These are phyloP conservation scores for Galago senegalensis DNA, from an alignment of 2,797 vertebrate species.

Conservation along the genomic window DNA sequence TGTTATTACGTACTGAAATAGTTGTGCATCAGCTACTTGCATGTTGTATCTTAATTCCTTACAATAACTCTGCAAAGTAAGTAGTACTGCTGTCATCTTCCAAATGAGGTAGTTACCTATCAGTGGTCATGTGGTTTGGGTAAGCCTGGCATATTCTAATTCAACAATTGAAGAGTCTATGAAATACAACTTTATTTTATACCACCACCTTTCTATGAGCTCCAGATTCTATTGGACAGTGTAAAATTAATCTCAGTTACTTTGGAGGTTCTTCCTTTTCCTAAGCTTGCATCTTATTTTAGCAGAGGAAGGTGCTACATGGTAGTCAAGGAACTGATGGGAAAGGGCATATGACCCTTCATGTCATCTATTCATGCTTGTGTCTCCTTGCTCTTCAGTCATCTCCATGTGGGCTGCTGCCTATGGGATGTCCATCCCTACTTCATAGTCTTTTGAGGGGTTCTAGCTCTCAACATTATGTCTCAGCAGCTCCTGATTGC, in stretches of 20 bases:
- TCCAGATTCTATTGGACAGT: neutral
- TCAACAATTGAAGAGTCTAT: neutral
- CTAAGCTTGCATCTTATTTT: neutral
- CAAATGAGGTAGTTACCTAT: neutral
- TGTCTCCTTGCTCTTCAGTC: neutral
- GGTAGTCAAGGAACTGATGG: neutral
- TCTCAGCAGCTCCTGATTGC: slow-evolving; percentile 7
- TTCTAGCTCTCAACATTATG: neutral
- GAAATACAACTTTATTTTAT: slow-evolving; percentile 25
- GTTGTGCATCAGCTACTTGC: neutral
- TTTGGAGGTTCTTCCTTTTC: neutral
- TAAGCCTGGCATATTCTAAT: neutral
- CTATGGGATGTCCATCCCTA: neutral
- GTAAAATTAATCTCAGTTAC: slow-evolving; percentile 22
- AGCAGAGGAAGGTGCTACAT: neutral
- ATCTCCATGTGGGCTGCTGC: neutral
- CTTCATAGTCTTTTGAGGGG: neutral
- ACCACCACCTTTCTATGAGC: neutral
- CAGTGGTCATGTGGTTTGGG: neutral
- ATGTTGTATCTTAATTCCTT: neutral
- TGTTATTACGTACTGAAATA: neutral
- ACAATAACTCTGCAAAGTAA: neutral
- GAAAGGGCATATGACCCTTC: neutral
- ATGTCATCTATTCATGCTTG: neutral
- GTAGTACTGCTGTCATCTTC: neutral